phyloP scores from a whole-genome alignment of 92 coral and sea anemone species.

The Hydrozoanthus gracilis region DNA sequence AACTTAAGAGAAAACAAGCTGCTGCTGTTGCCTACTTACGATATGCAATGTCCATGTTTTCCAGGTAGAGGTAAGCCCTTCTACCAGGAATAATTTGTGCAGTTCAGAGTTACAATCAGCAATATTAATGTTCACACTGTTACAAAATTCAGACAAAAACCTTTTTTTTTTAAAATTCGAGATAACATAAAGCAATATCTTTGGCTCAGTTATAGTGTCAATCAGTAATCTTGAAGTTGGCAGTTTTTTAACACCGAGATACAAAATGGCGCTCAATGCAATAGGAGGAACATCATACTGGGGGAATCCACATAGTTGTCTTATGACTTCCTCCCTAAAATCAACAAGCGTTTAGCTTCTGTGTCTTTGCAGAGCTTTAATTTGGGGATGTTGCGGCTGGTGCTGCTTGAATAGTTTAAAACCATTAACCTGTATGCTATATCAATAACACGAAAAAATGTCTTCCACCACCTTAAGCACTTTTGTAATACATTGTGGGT shows the following conservation, averaged over 20 bases:
- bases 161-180: background rate
- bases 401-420: slow-evolving; percentile 58
- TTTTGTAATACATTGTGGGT: slow-evolving; percentile 57
- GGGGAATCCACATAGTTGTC: slow-evolving; percentile 58
- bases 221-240: background rate
- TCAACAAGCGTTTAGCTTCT: slow-evolving; percentile 41
- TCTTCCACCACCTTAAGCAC: slow-evolving; percentile 69
- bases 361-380: slow-evolving; percentile 46
- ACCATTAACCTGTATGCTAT: slow-evolving; percentile 64
- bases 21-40: no score
- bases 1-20: no score
- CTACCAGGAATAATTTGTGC: no score
- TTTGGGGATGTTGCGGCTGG: slow-evolving; percentile 48
- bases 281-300: slow-evolving; percentile 49
- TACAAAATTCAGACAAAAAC: no score
- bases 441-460: slow-evolving; percentile 69
- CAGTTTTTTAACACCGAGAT: background rate
- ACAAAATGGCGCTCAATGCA: background rate
- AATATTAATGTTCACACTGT: no score
- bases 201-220: background rate
- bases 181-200: background rate
- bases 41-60: no score
- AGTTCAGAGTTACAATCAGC: no score
- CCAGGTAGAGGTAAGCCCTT: no score
- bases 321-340: slow-evolving; percentile 63